Evolutionary conservation across 2,888 invertebrate species (phyloP).

Genomic region (Lasioglossum leucozonium): DNA sequence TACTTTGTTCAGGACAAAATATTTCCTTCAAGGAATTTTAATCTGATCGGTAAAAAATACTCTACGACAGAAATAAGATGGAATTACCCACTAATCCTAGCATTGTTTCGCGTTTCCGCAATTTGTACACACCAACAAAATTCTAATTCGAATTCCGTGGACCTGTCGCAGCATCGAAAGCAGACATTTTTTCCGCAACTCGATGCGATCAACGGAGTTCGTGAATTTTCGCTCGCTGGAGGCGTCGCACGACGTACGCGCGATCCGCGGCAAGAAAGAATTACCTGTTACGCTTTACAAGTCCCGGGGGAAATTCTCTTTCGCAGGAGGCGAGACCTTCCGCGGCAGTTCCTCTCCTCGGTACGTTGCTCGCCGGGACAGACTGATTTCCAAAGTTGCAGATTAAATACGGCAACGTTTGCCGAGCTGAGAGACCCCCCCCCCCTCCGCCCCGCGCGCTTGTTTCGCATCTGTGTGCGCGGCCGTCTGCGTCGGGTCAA

Average conservation of each 20-base stretch:
- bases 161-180: background rate
- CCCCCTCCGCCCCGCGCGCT: background rate
- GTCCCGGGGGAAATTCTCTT: slow-evolving; percentile 57
- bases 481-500: background rate
- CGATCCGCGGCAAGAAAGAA: slow-evolving; percentile 49
- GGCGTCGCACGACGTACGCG: slow-evolving; percentile 4
- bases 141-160: background rate
- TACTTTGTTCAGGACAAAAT: no score
- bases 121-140: background rate
- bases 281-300: slow-evolving; percentile 61
- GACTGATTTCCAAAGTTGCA: slow-evolving; percentile 25
- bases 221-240: slow-evolving; percentile 1
- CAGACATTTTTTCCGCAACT: background rate
- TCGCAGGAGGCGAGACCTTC: slow-evolving; percentile 5
- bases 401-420: slow-evolving; percentile 9
- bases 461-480: background rate
- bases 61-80: background rate
- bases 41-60: no score
- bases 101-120: no score
- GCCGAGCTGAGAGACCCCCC: background rate
- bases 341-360: slow-evolving; percentile 15
- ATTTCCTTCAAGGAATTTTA: no score
- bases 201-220: background rate
- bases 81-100: background rate
- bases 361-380: slow-evolving; percentile 37